Conservation (phyloP, 2,113 vertebrate genomes). For the Silurus asotus region DNA sequence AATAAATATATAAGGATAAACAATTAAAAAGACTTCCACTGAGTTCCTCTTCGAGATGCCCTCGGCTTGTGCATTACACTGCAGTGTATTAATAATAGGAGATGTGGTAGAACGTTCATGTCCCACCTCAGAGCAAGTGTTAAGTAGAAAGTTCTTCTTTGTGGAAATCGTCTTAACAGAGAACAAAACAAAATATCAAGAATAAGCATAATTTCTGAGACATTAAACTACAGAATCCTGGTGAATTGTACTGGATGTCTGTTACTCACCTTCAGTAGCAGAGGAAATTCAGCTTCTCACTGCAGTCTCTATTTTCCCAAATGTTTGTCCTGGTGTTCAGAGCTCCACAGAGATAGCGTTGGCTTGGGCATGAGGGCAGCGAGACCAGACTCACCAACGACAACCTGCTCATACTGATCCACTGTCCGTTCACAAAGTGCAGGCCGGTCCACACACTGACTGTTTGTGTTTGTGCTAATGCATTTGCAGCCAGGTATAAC, state of each 20-base stretch:
- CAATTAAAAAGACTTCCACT: no score
- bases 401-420: constrained; percentile 23
- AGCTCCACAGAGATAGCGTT: constrained; percentile 48
- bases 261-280: constrained; percentile 41
- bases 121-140: no score
- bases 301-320: constrained; percentile 55
- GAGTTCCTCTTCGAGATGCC: no score
- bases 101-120: no score
- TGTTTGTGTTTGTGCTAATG: not conserved
- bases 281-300: constrained; percentile 55
- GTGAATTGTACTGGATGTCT: not conserved
- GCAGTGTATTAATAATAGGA: no score
- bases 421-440: constrained; percentile 21
- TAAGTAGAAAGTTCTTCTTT: no score
- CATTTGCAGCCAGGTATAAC: not conserved
- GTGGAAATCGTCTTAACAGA: no score
- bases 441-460: constrained; percentile 39
- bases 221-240: not conserved
- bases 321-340: not conserved
- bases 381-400: not conserved
- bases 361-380: constrained; percentile 41
- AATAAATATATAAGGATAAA: no score
- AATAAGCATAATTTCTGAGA: not conserved
- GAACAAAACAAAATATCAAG: no score
- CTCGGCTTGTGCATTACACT: no score